Evolutionary conservation across 2,113 vertebrate genomes (phyloP).

Genomic region (Erythrocebus patas): DNA sequence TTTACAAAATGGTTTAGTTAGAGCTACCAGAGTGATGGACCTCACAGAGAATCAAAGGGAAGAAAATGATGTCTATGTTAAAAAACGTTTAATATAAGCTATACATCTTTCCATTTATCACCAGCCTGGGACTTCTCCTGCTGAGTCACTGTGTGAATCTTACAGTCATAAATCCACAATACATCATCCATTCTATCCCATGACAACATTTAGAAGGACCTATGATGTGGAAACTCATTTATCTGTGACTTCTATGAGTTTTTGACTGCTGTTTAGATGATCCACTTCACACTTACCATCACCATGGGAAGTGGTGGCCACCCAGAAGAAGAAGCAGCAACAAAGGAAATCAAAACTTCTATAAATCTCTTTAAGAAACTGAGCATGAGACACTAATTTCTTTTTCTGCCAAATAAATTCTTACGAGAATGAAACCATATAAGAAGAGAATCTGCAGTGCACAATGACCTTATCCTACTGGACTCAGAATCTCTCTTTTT

Average conservation of each 20-base stretch:
- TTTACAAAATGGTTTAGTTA: rapidly evolving
- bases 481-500: not conserved
- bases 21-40: not conserved
- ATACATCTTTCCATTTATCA: not conserved
- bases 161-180: not conserved
- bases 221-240: not conserved
- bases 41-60: not conserved
- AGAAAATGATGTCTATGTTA: not conserved
- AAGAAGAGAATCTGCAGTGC: not conserved
- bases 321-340: not conserved
- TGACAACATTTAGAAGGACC: not conserved
- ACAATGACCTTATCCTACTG: not conserved
- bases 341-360: not conserved
- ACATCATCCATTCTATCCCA: not conserved
- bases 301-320: not conserved
- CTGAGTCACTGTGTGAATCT: not conserved
- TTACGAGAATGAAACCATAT: not conserved
- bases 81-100: not conserved
- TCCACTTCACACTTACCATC: not conserved
- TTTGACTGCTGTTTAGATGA: not conserved
- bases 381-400: not conserved
- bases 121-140: not conserved
- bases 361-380: not conserved
- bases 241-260: not conserved
- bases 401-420: not conserved